Evolutionary conservation across 2,888 invertebrate species (phyloP).

Genomic region (Myathropa florea): DNA sequence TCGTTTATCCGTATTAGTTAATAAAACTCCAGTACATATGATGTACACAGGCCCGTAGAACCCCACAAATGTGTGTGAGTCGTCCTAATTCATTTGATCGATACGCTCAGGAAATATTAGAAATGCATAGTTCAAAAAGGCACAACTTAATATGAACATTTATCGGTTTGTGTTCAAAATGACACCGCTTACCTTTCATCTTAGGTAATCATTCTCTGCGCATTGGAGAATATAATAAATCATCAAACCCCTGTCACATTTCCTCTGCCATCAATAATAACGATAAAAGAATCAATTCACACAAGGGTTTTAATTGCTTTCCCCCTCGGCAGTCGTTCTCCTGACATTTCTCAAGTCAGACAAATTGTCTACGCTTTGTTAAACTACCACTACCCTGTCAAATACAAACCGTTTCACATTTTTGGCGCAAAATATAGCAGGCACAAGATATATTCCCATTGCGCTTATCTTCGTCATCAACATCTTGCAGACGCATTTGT

Average conservation of each 20-base stretch:
- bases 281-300: neutral
- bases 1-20: too few species aligned
- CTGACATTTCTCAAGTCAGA: constrained; percentile 3
- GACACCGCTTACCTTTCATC: neutral
- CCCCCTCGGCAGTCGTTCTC: constrained; percentile 1
- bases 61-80: too few species aligned
- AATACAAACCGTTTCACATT: neutral
- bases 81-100: too few species aligned
- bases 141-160: neutral
- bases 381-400: constrained; percentile 6
- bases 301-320: constrained; percentile 9
- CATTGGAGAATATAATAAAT: neutral
- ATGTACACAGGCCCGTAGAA: too few species aligned
- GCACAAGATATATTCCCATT: constrained; percentile 3
- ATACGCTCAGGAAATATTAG: too few species aligned
- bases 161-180: neutral
- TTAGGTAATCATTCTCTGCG: neutral
- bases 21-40: too few species aligned
- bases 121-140: neutral
- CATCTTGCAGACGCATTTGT: neutral
- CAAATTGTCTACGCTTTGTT: constrained; percentile 21
- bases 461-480: neutral
- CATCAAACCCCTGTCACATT: neutral
- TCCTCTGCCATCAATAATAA: neutral
- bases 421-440: constrained; percentile 42